Evolutionary conservation across 2,888 invertebrate genomes (phyloP).

Genomic region (Rotaria magnacalcarata): DNA sequence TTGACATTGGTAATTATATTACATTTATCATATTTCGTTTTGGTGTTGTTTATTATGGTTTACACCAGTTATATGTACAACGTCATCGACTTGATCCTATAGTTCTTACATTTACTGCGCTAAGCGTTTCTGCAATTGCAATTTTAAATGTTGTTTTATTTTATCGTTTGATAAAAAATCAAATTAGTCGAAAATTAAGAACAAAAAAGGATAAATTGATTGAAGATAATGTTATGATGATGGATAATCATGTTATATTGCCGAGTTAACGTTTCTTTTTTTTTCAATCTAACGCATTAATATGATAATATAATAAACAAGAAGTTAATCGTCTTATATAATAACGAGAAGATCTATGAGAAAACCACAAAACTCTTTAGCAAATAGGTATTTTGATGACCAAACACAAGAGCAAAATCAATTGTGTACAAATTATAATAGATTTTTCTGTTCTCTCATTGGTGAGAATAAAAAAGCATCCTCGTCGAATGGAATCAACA

Average conservation of each 20-base stretch:
- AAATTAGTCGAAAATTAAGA: background rate
- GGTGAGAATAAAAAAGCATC: too few relatives aligned
- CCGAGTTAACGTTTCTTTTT: background rate
- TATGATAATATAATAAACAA: too few relatives aligned
- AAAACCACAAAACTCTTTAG: too few relatives aligned
- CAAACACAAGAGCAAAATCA: too few relatives aligned
- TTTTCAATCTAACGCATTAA: background rate
- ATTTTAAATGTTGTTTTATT: background rate
- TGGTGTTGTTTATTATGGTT: background rate
- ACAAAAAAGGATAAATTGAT: background rate
- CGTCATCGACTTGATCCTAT: background rate
- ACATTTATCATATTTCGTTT: constrained; percentile 9
- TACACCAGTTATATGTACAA: background rate
- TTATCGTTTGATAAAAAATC: background rate
- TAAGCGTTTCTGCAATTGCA: background rate
- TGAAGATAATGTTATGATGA: background rate
- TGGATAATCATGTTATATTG: background rate
- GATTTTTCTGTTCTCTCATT: too few relatives aligned
- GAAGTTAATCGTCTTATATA: too few relatives aligned
- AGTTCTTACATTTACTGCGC: background rate
- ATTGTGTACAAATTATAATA: too few relatives aligned
- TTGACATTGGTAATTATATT: background rate
- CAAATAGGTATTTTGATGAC: too few relatives aligned
- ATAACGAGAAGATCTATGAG: too few relatives aligned
- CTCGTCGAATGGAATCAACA: too few relatives aligned